Evolutionary conservation across 2,797 vertebrate species (phyloP).

Genomic region (Acropternis orthonyx): DNA sequence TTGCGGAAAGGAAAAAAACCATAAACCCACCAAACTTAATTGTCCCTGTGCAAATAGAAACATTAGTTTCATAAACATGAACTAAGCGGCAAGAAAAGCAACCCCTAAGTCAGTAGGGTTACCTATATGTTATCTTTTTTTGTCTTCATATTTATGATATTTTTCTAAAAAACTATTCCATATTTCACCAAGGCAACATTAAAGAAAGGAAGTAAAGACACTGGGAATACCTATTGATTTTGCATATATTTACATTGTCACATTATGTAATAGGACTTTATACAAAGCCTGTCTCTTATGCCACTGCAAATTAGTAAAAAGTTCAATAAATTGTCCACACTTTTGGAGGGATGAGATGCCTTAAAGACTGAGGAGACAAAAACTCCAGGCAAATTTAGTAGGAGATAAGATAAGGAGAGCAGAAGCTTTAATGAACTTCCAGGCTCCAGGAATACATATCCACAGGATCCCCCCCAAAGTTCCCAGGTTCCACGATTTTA

Average conservation of each 20-base stretch:
- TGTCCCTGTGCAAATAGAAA: not conserved
- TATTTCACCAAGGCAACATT: not conserved
- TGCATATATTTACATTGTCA: not conserved
- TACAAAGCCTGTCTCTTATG: not conserved
- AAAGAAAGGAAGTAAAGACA: not conserved
- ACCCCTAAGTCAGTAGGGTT: not conserved
- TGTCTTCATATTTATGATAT: not conserved
- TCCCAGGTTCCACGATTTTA: too few relatives aligned
- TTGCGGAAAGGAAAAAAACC: not conserved
- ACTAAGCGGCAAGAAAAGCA: not conserved
- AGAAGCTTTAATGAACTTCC: too few relatives aligned
- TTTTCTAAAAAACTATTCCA: not conserved
- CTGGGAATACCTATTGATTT: not conserved
- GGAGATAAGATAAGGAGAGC: too few relatives aligned
- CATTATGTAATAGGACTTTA: rapidly evolving
- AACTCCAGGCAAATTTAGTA: too few relatives aligned
- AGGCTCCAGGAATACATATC: too few relatives aligned
- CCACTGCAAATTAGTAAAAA: not conserved
- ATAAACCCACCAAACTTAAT: rapidly evolving
- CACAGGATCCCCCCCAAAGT: too few relatives aligned
- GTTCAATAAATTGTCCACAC: not conserved
- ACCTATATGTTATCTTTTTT: not conserved
- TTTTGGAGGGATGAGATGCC: not conserved
- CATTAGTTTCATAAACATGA: not conserved
- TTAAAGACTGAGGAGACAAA: too few relatives aligned